Evolutionary conservation across 2,888 invertebrate species (phyloP), one percentile per base, ranked within the genome.

Genomic region (Nemotelus nigrinus): DNA sequence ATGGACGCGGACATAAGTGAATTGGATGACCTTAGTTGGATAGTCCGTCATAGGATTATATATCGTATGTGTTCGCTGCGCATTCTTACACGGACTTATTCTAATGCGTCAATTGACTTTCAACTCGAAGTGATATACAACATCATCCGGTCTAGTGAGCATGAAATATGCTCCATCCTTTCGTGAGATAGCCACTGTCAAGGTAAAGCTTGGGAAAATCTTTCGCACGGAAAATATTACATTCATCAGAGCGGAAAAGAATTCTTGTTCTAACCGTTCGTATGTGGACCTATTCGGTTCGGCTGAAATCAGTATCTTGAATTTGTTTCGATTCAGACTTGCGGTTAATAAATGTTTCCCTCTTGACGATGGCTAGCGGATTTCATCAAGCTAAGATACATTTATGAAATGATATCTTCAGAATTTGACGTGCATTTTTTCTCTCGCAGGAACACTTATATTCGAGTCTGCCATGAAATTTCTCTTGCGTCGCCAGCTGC

Each of bases 61-160:
- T 25, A 25, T 25, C 25, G 25, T 25, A 25, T 25, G 25, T 25
- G 25, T 25, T 25, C 25, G 25, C 25, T 25, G 10, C 10, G 6
- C 63, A 63, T 8, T 25, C 10, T 65, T 7, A n/a, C 65, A 10
- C 4, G n/a, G 43, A 65, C 47, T 45, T 65, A 65, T 65, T 65
- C 65, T 65, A 71, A 71, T 55, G 71, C 44, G 71, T 71, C 71
- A 71, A 71, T 71, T 71, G 39, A 39, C 53, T 71, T 55, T 71
- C 71, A 48, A 71, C 6, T 43, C 7, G 57, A 71, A 43, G 8
- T 44, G 55, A 71, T 7, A 65, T 45, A 47, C n/a, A 45, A 10
- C 71, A 71, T 71, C 71, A 71, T 55, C 57, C 71, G 71, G 71
- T 71, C 71, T 71, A 71, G 55, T 53, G 55, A 55, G 71, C 71